Conservation (phyloP, 2,888 invertebrate species). For the Tuta absoluta region DNA sequence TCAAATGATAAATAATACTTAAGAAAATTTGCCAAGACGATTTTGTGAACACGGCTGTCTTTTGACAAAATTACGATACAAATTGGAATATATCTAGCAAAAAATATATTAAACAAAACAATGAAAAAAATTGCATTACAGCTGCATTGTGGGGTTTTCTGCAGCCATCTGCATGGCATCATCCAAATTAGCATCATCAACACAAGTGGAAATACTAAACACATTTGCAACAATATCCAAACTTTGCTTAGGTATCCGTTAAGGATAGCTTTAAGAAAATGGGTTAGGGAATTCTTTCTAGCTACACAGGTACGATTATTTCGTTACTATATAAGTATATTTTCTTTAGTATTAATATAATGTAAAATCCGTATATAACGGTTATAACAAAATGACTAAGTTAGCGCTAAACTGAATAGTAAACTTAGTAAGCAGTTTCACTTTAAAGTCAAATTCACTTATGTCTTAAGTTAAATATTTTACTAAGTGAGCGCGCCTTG, state of each 20-base stretch:
- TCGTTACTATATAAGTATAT: conserved; percentile 33
- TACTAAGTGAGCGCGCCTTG: conserved; percentile 44
- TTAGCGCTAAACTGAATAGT: no score
- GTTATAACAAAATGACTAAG: background rate
- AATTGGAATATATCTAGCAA: background rate
- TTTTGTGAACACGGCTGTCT: background rate
- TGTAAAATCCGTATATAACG: background rate
- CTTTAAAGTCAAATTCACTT: conserved; percentile 67
- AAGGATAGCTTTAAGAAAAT: conserved; percentile 36
- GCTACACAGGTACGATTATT: conserved; percentile 77
- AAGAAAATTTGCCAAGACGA: conserved; percentile 2
- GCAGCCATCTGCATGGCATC: background rate
- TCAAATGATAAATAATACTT: conserved; percentile 30
- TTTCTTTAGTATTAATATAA: conserved; percentile 7
- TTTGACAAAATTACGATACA: background rate
- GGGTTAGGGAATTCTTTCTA: conserved; percentile 73
- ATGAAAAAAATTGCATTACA: conserved; percentile 3
- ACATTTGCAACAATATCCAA: conserved; percentile 67
- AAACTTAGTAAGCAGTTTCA: background rate
- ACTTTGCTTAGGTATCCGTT: conserved; percentile 32
- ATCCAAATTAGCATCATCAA: conserved; percentile 7
- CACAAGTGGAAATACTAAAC: conserved; percentile 17
- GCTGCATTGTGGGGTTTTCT: background rate
- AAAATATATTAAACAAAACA: background rate
- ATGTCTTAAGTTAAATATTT: conserved; percentile 65